Evolutionary conservation across 2,113 vertebrate genomes (phyloP).

Genomic region (Bos taurus): DNA sequence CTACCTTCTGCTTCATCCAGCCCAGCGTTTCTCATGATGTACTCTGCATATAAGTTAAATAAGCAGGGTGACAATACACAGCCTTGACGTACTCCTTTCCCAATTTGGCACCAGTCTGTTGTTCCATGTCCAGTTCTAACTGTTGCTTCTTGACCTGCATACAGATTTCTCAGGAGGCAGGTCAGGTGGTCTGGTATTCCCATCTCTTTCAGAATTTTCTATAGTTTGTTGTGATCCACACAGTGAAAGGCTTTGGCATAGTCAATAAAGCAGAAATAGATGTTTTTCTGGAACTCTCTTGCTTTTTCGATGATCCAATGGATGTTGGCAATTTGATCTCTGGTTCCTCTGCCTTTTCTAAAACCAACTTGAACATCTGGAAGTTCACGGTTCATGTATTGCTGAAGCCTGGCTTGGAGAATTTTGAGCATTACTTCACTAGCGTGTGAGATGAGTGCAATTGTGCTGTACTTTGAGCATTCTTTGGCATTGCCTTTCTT

Average conservation of each 20-base stretch:
- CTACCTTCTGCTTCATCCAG: not conserved
- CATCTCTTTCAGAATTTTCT: not conserved
- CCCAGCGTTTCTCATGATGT: not conserved
- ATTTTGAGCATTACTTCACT: no score
- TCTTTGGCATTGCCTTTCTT: not conserved
- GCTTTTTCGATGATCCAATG: fast-evolving
- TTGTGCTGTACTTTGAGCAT: not conserved
- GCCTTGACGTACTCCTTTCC: not conserved
- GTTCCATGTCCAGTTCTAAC: not conserved
- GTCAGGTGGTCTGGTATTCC: not conserved
- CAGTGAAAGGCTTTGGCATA: not conserved
- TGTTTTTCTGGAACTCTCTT: no score
- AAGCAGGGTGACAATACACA: not conserved
- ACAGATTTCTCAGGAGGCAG: not conserved
- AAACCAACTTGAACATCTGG: no score
- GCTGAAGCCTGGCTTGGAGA: no score
- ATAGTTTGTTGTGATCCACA: not conserved
- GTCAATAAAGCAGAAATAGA: no score
- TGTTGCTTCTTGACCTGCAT: not conserved
- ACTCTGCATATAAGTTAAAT: not conserved
- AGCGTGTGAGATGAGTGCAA: no score
- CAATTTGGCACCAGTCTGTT: not conserved
- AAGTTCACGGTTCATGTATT: no score
- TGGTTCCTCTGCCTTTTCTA: no score
- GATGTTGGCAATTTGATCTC: no score